Conservation (phyloP, 2,888 invertebrate genomes). For the Lepidonotus clava region DNA sequence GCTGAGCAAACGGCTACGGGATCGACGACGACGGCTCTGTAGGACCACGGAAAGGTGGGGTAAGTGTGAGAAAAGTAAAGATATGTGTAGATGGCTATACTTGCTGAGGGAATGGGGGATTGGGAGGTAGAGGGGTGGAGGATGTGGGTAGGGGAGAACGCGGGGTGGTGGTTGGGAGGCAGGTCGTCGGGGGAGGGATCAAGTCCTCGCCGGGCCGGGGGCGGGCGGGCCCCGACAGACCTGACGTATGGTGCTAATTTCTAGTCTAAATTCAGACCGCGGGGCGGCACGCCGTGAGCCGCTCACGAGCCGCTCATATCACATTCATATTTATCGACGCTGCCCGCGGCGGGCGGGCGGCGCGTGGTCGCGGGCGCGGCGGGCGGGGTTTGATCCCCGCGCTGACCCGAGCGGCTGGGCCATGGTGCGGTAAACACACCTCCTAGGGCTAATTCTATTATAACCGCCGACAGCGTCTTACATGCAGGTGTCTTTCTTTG, state of each 20-base stretch:
- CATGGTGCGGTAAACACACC: background rate
- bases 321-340: background rate
- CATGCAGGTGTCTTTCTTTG: background rate
- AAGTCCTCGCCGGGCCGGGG: background rate
- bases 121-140: background rate
- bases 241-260: conserved; percentile 48
- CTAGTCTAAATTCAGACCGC: conserved; percentile 51
- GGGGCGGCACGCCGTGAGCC: background rate
- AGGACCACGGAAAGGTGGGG: background rate
- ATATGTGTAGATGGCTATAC: background rate
- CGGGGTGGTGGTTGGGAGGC: background rate
- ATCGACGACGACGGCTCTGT: background rate
- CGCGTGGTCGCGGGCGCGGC: background rate
- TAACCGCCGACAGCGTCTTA: background rate
- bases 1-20: background rate
- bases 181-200: background rate
- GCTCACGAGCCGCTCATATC: background rate
- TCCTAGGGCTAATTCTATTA: conserved; percentile 9
- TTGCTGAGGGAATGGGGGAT: background rate
- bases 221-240: background rate
- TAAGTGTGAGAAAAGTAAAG: background rate
- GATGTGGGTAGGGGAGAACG: background rate
- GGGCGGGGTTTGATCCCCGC: background rate
- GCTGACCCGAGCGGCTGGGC: background rate
- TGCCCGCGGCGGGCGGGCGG: conserved; percentile 4